Conservation (phyloP, 2,113 vertebrate genomes). For the Takifugu bimaculatus region DNA sequence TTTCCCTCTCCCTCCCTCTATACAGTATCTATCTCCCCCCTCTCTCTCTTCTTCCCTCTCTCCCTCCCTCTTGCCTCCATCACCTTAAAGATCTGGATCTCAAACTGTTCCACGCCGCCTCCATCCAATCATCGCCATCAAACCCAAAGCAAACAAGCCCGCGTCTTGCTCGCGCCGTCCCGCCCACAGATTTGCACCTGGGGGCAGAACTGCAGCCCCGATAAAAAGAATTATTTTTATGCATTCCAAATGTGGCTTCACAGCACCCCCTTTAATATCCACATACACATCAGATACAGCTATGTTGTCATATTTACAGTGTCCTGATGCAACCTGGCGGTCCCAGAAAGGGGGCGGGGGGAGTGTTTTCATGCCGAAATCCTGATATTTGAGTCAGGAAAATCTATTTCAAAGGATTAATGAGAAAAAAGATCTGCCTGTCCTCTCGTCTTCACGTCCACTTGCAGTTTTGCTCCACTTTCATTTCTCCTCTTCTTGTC, state of each 20-base stretch:
- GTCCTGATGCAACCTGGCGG: conserved; percentile 35
- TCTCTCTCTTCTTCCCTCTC: conserved; percentile 40
- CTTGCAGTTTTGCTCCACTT: conserved; percentile 23
- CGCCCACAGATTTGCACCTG: neutral
- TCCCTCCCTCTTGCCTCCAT: conserved; percentile 24
- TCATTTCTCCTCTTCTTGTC: conserved; percentile 10
- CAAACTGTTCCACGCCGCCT: conserved; percentile 37
- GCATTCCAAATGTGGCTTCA: conserved; percentile 23
- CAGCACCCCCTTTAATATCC: conserved; percentile 36
- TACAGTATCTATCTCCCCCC: neutral
- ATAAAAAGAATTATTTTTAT: conserved; percentile 44
- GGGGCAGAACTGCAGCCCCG: conserved; percentile 13
- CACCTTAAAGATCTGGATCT: conserved; percentile 2
- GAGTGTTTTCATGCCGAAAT: conserved; percentile 34
- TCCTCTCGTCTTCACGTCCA: conserved; percentile 16
- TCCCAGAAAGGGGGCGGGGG: conserved; percentile 18
- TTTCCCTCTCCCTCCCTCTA: conserved; percentile 37
- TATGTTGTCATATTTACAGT: conserved; percentile 52
- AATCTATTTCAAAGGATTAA: conserved; percentile 42
- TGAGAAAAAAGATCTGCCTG: conserved; percentile 28
- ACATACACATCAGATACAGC: conserved; percentile 50
- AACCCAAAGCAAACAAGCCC: conserved; percentile 49
- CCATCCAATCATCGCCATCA: conserved; percentile 54
- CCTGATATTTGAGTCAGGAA: conserved; percentile 29
- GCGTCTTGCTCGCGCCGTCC: conserved; percentile 3